A percentile compares a stretch with the other conserved stretches of the same genome.
Evolutionary conservation across 2,113 vertebrate genomes (phyloP).

Genomic region (Muscicapa adusta): DNA sequence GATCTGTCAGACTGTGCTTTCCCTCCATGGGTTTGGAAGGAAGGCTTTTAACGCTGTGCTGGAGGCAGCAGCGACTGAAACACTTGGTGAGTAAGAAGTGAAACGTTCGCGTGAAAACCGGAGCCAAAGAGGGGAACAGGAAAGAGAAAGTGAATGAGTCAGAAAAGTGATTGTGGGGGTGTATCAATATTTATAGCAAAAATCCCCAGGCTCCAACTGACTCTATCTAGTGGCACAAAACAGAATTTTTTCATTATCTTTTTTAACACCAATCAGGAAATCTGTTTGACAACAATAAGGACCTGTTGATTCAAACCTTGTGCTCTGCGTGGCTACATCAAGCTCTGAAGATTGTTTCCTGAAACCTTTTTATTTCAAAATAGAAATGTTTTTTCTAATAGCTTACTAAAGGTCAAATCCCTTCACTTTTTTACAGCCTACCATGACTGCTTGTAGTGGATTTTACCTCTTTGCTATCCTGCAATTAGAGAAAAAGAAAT

Average conservation of each 20-base stretch:
- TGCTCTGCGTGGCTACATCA: background rate
- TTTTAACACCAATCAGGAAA: slow-evolving; percentile 5
- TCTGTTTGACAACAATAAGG: background rate
- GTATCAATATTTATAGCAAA: slow-evolving; percentile 48
- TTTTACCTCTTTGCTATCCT: background rate
- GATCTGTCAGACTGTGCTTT: background rate
- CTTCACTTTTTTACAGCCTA: background rate
- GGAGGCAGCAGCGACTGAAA: background rate
- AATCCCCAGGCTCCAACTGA: background rate
- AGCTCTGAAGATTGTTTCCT: background rate
- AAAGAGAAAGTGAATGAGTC: background rate
- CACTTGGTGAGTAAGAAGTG: slow-evolving; percentile 21
- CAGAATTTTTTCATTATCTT: background rate
- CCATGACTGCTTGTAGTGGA: background rate
- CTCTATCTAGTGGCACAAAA: background rate
- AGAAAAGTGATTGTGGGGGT: background rate
- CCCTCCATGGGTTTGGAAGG: background rate
- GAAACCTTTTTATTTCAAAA: background rate
- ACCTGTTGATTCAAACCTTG: slow-evolving; percentile 22
- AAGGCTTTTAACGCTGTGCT: background rate
- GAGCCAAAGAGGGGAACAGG: slow-evolving; percentile 18
- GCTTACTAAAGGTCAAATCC: background rate
- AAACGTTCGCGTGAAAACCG: background rate
- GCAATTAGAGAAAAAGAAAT: background rate
- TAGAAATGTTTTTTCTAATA: background rate